Evolutionary conservation across 2,797 vertebrate genomes (phyloP).

Genomic region (Falco novaeseelandiae): DNA sequence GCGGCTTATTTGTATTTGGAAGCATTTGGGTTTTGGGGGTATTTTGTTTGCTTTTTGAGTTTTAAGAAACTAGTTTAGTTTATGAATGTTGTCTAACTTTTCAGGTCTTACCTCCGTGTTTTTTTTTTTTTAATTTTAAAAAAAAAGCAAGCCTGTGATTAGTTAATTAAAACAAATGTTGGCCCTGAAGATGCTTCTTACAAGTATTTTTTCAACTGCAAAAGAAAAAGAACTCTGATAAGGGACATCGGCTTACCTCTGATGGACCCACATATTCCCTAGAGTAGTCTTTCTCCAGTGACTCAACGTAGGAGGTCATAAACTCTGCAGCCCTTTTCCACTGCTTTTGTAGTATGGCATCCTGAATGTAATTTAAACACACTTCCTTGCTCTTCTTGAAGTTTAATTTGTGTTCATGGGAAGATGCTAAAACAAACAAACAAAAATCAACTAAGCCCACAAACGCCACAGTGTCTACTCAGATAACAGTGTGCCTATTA

Average conservation of each 20-base stretch:
- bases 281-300: constrained; percentile 76
- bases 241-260: constrained; percentile 75
- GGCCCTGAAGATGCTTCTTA: background rate
- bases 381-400: constrained; percentile 77
- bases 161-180: background rate
- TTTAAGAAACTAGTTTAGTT: background rate
- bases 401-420: constrained; percentile 51
- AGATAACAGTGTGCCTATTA: accelerated
- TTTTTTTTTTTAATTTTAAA: too few relatives aligned
- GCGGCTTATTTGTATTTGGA: background rate
- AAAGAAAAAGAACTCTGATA: background rate
- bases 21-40: background rate
- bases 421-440: constrained; percentile 14
- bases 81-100: background rate
- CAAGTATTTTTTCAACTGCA: background rate
- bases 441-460: background rate
- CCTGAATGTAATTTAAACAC: constrained; percentile 83
- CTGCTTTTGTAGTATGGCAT: constrained; percentile 84
- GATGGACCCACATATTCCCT: background rate
- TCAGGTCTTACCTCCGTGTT: background rate
- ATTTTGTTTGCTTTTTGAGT: background rate
- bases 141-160: background rate
- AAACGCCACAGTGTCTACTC: background rate
- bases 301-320: constrained; percentile 82
- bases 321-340: constrained; percentile 88